Conservation (phyloP, 1,140 invertebrate genomes). For the Diorhabda sublineata region DNA sequence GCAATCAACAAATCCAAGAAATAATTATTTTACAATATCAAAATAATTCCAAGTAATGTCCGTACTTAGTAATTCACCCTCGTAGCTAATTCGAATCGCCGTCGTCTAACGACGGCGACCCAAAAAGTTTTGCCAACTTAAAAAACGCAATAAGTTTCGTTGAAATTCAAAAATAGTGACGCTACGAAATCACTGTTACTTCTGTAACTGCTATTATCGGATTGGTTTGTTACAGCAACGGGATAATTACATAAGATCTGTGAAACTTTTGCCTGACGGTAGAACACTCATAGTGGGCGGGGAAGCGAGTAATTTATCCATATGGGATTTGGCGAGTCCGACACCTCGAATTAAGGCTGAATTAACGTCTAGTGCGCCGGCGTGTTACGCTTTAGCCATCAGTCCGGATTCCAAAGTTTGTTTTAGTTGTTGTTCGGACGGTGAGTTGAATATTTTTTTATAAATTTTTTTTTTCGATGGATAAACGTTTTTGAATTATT, state of each 20-base stretch:
- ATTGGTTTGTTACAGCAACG: slow-evolving; percentile 53
- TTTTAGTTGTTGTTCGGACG: slow-evolving; percentile 96
- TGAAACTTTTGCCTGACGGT: slow-evolving; percentile 87
- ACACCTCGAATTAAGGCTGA: slow-evolving; percentile 90
- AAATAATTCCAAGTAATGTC: too few species aligned
- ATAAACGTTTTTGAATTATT: slow-evolving; percentile 44
- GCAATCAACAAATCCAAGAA: too few species aligned
- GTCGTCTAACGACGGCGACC: too few species aligned
- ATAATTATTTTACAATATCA: too few species aligned
- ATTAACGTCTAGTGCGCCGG: slow-evolving; percentile 88
- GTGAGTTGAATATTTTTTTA: background rate
- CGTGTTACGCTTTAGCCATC: slow-evolving; percentile 86
- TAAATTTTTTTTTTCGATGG: too few species aligned
- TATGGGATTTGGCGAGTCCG: slow-evolving; percentile 84
- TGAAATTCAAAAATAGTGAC: too few species aligned
- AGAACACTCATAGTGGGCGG: slow-evolving; percentile 88
- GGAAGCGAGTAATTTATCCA: slow-evolving; percentile 83
- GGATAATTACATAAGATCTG: slow-evolving; percentile 90
- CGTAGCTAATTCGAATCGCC: too few species aligned
- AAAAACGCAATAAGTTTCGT: too few species aligned
- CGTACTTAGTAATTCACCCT: too few species aligned
- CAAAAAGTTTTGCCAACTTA: too few species aligned
- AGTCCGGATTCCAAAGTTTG: slow-evolving; percentile 89
- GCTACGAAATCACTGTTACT: too few species aligned
- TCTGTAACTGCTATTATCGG: too few species aligned